Percentiles rank a stretch among this genome's conserved stretches.
These are phyloP conservation scores for Loxodonta africana DNA, from an alignment of 2,113 vertebrate species.

Conservation along the genomic window DNA sequence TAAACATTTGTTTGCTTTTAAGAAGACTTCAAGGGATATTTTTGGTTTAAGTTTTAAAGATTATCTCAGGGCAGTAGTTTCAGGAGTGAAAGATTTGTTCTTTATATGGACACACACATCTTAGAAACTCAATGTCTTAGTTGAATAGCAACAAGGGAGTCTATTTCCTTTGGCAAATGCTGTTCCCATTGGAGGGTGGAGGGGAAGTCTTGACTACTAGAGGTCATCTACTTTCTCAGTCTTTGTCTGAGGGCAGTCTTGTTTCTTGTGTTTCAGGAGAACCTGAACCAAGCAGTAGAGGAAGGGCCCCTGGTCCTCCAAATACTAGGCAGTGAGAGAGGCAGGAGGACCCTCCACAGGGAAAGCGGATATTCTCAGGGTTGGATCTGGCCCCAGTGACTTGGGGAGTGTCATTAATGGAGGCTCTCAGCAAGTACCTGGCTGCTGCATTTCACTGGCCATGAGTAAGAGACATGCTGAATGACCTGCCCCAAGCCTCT, in stretches of 20 bases:
- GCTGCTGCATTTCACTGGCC: neutral
- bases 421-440: neutral
- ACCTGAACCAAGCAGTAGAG: neutral
- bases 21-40: neutral
- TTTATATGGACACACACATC: neutral
- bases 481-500: neutral
- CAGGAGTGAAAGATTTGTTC: neutral
- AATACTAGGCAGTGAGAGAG: neutral
- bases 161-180: neutral
- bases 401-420: neutral
- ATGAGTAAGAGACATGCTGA: neutral
- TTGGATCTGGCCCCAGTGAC: neutral
- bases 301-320: neutral
- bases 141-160: conserved; percentile 57
- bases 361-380: neutral
- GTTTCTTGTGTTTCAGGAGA: conserved; percentile 32
- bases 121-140: neutral
- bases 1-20: neutral
- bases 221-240: neutral
- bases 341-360: neutral
- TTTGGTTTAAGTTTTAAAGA: neutral
- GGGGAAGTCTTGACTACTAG: neutral
- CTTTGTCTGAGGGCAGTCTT: neutral
- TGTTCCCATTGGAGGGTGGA: neutral
- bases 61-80: neutral